Base-by-base conservation (phyloP, 2,797 vertebrate species). In the Pseudochromis fuscus region DNA sequence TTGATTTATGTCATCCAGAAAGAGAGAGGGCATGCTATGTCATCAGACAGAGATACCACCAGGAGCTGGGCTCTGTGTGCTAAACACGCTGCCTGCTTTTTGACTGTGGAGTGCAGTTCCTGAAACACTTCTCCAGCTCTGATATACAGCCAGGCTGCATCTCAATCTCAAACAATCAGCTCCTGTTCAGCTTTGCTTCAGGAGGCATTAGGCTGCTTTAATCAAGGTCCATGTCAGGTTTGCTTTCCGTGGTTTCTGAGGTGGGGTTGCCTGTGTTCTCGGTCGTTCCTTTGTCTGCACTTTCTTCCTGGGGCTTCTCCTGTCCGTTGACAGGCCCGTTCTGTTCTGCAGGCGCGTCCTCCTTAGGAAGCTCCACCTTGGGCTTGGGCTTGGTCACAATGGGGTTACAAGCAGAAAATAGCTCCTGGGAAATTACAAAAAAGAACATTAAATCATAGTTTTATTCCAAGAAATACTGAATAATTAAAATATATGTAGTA, bases 181-280 rank as follows among this genome's bases (percentile, higher is more conserved):
- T 86, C 77, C 81, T 52, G n/a, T 76, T 75, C 37, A 81, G 75
- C 85, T 84, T 81, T 45, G 76, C 81, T 82, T 53, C n/a, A 67
- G 62, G 76, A 59, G 58, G 59, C 18, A 12, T 62, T 21, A 15
- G 38, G 72, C 58, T 71, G 70, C 68, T 95, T 90, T 94, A 99
- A 94, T 99, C 97, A 88, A 98, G 97, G 95, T 99, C 98, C 98
- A 99, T 99, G 37, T 97, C 96, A 0, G 97, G 97, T 84, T 98
- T 98, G 91, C 92, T 95, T 72, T 97, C 96, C 0, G 94, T 59
- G 30, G 83, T 66, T 76, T 96, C 94, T 1, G 93, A 62, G 42
- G 89, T 82, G 33, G 94, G 81, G 9, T 94, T 75, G 44, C 93
- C 90, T 37, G 93, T 48, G 8, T 78, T 93, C 72, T 94, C 95